Evolutionary conservation across 2,888 invertebrate genomes (phyloP), one percentile per base, ranked within the genome.

Genomic region (Ophion ellenae): DNA sequence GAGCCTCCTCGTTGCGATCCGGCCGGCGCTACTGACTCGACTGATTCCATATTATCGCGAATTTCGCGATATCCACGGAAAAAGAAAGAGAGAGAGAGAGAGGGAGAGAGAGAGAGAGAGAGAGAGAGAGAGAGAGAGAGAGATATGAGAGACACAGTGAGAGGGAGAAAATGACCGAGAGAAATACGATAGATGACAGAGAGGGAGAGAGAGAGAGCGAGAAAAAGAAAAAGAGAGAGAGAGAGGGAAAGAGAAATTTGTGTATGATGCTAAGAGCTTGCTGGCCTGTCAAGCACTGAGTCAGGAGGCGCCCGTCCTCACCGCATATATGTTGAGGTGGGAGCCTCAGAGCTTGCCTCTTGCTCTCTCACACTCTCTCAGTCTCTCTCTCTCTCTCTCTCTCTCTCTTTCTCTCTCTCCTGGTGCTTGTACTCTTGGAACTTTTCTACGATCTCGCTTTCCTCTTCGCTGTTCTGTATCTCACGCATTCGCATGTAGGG

Each of bases 271-370:
- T 93, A 92, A 91, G 91, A 93, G 93, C 93, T 93, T 91, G 93
- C 92, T 92, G 91, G 93, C 92, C 91, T 93, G 93, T 93, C 93
- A 93, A 93, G 93, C 93, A 93, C 93, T 93, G 93, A 93, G 91
- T 92, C 92, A 92, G 92, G 90, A 93, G 92, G 91, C 93, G 92
- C 92, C 91, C 91, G 92, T 92, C 92, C 92, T 93, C 92, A 90
- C 90, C 92, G 93, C 93, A 93, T 93, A 93, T 93, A 93, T 93
- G 92, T 91, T 91, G 91, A 91, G 90, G 91, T 91, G 90, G 90
- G 90, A 90, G 90, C 91, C 91, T 90, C 91, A 57, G 75, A 74
- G 83, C 78, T 85, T 69, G 78, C 61, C 74, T 81, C 81, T 67
- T 77, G 67, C 75, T 78, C 78, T 83, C 84, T 83, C 74, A 79